Conservation (phyloP, 2,113 vertebrate genomes). For the Bubo scandiacus region DNA sequence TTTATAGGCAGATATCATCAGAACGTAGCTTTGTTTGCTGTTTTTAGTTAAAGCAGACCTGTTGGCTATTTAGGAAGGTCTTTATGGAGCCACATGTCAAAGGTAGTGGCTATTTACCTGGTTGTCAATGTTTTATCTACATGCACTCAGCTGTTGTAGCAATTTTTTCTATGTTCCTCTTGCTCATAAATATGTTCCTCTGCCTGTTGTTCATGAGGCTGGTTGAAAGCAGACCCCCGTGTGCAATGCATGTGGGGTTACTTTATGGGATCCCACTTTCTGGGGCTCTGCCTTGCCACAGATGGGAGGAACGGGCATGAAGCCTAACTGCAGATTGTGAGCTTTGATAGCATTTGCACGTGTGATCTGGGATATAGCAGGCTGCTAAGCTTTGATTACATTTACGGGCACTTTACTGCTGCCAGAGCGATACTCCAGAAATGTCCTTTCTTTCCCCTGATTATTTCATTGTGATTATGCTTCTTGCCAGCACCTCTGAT, state of each 20-base stretch:
- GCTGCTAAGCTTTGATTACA: background rate
- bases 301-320: background rate
- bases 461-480: constrained; percentile 13
- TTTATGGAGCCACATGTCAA: constrained; percentile 33
- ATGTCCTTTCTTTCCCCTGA: background rate
- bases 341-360: background rate
- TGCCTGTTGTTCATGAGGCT: constrained; percentile 19
- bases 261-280: background rate
- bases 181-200: background rate
- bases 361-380: background rate
- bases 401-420: constrained; percentile 25
- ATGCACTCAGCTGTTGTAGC: background rate
- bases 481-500: background rate
- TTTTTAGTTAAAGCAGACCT: background rate
- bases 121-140: background rate
- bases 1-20: background rate
- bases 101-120: background rate
- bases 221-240: background rate
- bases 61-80: constrained; percentile 20
- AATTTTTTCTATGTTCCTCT: background rate
- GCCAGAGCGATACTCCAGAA: constrained; percentile 1
- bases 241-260: background rate
- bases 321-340: background rate
- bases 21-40: background rate
- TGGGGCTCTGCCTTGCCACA: background rate